Evolutionary conservation across 2,113 vertebrate genomes (phyloP).

Genomic region (Meriones unguiculatus): DNA sequence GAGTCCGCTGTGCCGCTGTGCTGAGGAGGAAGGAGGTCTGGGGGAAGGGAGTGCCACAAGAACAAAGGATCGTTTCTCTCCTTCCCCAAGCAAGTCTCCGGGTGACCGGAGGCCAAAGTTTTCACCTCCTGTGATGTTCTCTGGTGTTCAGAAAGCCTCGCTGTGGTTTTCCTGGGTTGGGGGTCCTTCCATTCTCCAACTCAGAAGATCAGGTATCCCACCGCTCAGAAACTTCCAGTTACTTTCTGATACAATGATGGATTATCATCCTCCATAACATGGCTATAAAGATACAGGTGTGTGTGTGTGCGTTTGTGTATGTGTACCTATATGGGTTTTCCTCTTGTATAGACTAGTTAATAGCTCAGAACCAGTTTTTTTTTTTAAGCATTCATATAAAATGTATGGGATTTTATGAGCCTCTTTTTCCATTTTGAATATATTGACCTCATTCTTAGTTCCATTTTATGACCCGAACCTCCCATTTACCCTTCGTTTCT

Average conservation of each 20-base stretch:
- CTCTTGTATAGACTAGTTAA: not conserved
- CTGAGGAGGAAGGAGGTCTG: too few species aligned
- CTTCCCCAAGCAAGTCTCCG: too few species aligned
- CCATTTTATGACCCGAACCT: not conserved
- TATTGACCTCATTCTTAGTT: not conserved
- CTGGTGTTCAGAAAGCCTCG: too few species aligned
- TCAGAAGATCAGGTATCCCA: too few species aligned
- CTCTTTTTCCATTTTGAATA: not conserved
- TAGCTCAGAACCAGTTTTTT: not conserved
- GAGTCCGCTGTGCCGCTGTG: too few species aligned
- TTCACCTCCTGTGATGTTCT: too few species aligned
- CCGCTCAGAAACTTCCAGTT: too few species aligned
- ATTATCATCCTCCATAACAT: not conserved
- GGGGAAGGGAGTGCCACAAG: too few species aligned
- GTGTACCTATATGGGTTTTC: not conserved
- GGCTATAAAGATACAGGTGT: rapidly evolving
- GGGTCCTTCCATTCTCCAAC: too few species aligned
- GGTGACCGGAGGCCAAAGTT: too few species aligned
- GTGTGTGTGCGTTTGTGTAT: not conserved
- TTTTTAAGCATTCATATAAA: not conserved
- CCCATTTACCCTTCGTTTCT: slow-evolving; percentile 23
- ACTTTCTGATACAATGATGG: not conserved
- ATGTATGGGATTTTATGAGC: not conserved
- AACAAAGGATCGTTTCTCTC: too few species aligned
- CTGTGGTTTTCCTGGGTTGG: too few species aligned